A percentile compares a stretch with the other conserved stretches of the same genome.
Conservation (phyloP, 2,797 vertebrate genomes). For the Urophycis tenuis region DNA sequence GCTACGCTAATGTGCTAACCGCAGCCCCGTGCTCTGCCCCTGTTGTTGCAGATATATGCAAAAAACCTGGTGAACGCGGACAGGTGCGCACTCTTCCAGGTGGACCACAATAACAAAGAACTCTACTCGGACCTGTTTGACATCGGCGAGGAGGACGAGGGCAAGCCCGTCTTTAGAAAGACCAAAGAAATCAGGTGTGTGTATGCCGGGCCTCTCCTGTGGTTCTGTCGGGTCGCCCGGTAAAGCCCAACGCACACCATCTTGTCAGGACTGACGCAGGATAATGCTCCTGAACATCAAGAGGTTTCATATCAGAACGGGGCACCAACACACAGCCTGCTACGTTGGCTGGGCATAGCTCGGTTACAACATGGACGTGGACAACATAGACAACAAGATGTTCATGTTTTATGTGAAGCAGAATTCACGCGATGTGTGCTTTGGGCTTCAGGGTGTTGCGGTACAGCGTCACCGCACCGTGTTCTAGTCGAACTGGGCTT, state of each 20-base stretch:
- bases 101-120: slow-evolving; percentile 97
- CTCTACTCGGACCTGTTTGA: slow-evolving; percentile 98
- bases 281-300: neutral
- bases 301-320: too few species aligned
- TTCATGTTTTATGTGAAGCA: neutral
- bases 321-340: neutral
- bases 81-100: slow-evolving; percentile 98
- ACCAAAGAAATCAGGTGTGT: slow-evolving; percentile 98
- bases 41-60: slow-evolving; percentile 94
- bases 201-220: neutral
- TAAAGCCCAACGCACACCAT: neutral
- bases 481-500: neutral
- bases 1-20: neutral
- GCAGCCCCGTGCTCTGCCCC: slow-evolving; percentile 20
- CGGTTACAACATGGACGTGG: too few species aligned
- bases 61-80: slow-evolving; percentile 99
- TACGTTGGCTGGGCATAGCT: neutral
- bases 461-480: neutral
- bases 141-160: slow-evolving; percentile 96
- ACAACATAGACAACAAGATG: too few species aligned
- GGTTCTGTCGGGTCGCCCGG: neutral
- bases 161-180: slow-evolving; percentile 96
- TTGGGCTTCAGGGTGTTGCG: neutral
- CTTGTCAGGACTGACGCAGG: neutral
- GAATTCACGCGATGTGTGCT: neutral